A percentile compares a stretch with the other conserved stretches of the same genome.
These are phyloP conservation scores for Amphiura filiformis DNA, from an alignment of 35 echinoderm and acorn worm genomes.

Conservation along the genomic window DNA sequence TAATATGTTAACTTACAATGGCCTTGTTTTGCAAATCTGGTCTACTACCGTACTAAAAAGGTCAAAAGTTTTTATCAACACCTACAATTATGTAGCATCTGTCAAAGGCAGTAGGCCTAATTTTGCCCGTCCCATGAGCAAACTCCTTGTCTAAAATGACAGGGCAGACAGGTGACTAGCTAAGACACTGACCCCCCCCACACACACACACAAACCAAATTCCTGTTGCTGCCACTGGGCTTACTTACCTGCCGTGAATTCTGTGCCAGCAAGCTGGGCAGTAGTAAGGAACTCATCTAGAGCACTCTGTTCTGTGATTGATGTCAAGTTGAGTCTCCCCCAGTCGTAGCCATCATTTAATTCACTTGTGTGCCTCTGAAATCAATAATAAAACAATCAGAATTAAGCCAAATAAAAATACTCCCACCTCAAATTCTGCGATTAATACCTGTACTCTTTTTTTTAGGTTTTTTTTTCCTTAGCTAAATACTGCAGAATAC, in stretches of 20 bases:
- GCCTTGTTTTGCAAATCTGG: too few species aligned
- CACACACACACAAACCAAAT: too few species aligned
- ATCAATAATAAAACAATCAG: not conserved
- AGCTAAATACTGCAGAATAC: not conserved
- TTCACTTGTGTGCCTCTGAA: constrained; percentile 91
- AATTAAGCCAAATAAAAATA: not conserved
- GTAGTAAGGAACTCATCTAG: constrained; percentile 84
- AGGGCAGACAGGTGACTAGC: too few species aligned
- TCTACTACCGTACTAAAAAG: too few species aligned
- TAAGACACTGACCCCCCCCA: too few species aligned
- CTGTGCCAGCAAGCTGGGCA: constrained; percentile 83
- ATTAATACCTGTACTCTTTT: not conserved
- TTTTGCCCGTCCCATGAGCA: not conserved
- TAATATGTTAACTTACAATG: too few species aligned
- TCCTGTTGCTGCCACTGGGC: too few species aligned
- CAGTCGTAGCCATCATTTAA: constrained; percentile 90
- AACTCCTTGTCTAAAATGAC: too few species aligned
- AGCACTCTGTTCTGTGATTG: constrained; percentile 88
- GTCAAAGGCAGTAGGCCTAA: not conserved
- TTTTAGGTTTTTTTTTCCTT: not conserved
- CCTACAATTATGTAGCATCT: too few species aligned
- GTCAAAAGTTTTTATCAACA: too few species aligned
- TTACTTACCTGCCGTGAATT: constrained; percentile 88
- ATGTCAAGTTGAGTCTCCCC: constrained; percentile 77
- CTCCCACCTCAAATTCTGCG: too few species aligned